Base-by-base conservation (phyloP, 2,888 invertebrate species). In the Lycaena phlaeas region DNA sequence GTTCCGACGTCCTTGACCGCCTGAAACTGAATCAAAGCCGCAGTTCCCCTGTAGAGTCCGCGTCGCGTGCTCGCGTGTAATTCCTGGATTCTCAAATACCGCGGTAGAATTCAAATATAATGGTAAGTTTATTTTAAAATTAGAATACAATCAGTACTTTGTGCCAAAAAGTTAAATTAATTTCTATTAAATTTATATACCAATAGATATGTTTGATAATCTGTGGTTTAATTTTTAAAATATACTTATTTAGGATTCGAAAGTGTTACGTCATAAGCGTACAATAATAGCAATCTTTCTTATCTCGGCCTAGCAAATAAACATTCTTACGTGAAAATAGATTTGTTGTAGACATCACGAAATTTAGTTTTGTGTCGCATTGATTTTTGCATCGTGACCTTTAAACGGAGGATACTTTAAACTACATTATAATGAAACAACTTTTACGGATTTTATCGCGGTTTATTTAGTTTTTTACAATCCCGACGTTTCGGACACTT, bases 1-100 rank as follows among this genome's bases (percentile, higher is more conserved):
- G 62, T 82, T 79, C 71, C 63, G 66, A 42, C 52, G 75, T 47
- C 81, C 81, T 82, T 79, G 84, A 79, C 79, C 81, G 67, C 50
- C 31, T 42, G 48, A 42, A 47, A 59, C 48, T 49, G 40, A 49
- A 48, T 42, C 48, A 38, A 48, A 49, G 49, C 78, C 69, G 74
- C 79, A 81, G 81, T 82, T 56, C 58, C 52, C 56, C 75, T 66
- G 72, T 70, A 65, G 59, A 56, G 56, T 64, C 61, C 59, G 71
- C 53, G 58, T 15, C 3, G 26, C 14, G 30, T 41, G 58, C 25
- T 44, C 49, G 50, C 54, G 66, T 52, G 52, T 43, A 46, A 42
- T 51, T 45, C 42, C 38, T 36, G 48, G 42, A 50, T 36, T 51
- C 25, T 34, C 26, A 38, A 41, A 43, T 31, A 46, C 46, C 59